These are phyloP conservation scores for Margarornis squamiger DNA, from an alignment of 2,797 vertebrate species.

Conservation along the genomic window DNA sequence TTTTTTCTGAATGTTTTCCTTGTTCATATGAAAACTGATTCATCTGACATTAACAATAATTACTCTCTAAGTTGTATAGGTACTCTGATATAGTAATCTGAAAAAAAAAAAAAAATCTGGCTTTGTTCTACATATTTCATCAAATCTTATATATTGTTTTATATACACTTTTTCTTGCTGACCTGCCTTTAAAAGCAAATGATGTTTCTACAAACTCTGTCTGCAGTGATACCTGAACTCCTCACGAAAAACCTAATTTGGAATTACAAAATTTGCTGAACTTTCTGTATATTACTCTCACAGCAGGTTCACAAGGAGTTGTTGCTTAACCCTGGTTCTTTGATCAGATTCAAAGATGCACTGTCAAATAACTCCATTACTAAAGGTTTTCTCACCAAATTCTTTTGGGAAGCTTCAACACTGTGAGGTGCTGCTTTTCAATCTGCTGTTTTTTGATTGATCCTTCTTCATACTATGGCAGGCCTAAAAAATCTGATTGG, in stretches of 20 bases:
- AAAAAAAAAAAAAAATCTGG: not conserved
- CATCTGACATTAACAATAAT: not conserved
- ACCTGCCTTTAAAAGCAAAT: not conserved
- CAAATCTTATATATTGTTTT: not conserved
- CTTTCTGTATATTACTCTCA: not conserved
- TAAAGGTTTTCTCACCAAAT: not conserved
- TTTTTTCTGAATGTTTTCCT: not conserved
- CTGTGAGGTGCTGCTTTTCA: not conserved
- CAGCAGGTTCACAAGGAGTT: not conserved
- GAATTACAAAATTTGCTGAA: not conserved
- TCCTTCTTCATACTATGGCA: not conserved
- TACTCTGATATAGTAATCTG: not conserved
- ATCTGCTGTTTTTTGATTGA: not conserved
- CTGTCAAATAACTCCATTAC: not conserved
- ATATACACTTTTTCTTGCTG: not conserved
- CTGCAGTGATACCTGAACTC: not conserved
- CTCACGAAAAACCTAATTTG: not conserved
- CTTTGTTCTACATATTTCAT: not conserved
- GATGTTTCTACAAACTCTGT: not conserved
- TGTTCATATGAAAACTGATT: not conserved
- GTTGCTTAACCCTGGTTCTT: not conserved
- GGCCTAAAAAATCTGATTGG: not conserved
- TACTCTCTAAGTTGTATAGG: not conserved
- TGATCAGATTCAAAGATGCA: not conserved
- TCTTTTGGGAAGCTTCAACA: not conserved